Percentiles rank a stretch among this genome's conserved stretches.
These are phyloP conservation scores for Aurelia sp. DNA, from an alignment of 30 jellyfish, hydroid and myxozoan genomes.

Conservation along the genomic window DNA sequence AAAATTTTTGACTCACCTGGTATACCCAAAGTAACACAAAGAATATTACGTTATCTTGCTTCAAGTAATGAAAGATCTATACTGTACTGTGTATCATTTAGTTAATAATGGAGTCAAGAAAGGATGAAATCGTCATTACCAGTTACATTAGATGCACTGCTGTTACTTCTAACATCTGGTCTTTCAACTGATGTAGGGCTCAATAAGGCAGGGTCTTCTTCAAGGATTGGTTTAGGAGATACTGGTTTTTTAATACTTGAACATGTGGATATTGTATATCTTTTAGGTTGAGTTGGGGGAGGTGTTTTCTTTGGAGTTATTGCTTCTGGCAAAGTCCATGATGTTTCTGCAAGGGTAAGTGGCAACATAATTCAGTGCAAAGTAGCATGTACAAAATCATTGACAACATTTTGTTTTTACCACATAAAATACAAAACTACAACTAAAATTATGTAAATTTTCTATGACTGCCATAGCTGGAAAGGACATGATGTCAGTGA, in stretches of 20 bases:
- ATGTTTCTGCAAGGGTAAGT: slow-evolving; percentile 29
- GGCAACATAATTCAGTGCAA: no score
- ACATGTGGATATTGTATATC: slow-evolving; percentile 57
- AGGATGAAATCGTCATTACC: slow-evolving; percentile 13
- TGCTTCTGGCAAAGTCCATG: slow-evolving; percentile 51
- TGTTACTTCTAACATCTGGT: slow-evolving; percentile 14
- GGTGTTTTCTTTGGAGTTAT: slow-evolving; percentile 41
- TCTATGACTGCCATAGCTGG: no score
- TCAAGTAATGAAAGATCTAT: no score
- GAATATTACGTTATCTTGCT: no score
- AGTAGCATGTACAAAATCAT: no score
- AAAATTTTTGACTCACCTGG: no score
- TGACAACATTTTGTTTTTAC: no score
- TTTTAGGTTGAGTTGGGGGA: slow-evolving; percentile 40
- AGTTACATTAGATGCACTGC: slow-evolving; percentile 31
- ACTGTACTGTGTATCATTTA: no score
- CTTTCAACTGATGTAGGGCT: slow-evolving; percentile 5
- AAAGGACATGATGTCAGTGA: no score
- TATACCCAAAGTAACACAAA: no score
- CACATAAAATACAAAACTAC: no score
- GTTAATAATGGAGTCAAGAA: background rate
- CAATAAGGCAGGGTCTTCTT: background rate
- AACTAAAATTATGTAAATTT: no score
- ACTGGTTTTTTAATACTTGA: slow-evolving; percentile 23
- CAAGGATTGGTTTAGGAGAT: slow-evolving; percentile 19